Evolutionary conservation across 1,140 invertebrate species (phyloP), one percentile per base, ranked within the genome.

Genomic region (Camponotus floridanus): DNA sequence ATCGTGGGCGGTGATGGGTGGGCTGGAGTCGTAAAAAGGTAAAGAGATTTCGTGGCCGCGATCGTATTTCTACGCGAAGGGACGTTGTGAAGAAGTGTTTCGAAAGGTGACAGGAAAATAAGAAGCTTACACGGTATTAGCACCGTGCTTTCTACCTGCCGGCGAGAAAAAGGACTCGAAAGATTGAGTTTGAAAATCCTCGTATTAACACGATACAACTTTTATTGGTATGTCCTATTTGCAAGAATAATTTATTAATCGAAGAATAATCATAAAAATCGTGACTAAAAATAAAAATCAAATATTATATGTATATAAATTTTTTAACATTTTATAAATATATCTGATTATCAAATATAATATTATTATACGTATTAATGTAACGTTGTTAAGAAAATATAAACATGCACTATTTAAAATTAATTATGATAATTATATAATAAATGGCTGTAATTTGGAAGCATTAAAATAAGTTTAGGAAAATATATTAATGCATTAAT

Each of bases 121-220:
- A 90, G 86, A 90, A 76, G 86, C 80, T 85, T 76, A 61, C 67
- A 83, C 18, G 88, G 85, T 85, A 90, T 90, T 90, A 90, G 80
- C 78, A 64, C 83, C 88, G 61, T 78, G 73, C 57, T 89, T 87
- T 74, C 81, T 79, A 59, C 33, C 33, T 57, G 67, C 21, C 26
- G 65, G 31, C 61, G 59, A 42, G 85, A 73, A 65, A 86, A 80
- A 61, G 31, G 33, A n/a, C 55, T 70, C 79, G 57, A 74, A 57
- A 61, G 79, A 83, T 83, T 61, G 79, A 83, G 68, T 62, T 83
- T 31, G 79, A 42, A 74, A 62, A 83, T 57, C 51, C 21, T 73
- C 55, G 68, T 33, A 74, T 83, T 83, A 73, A 83, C 31, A 9
- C 36, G 51, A 81, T 45, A 74, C 68, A 61, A 74, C 15, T 83